These are phyloP conservation scores for Petroica traversi DNA, from an alignment of 2,113 vertebrate genomes.

Conservation along the genomic window DNA sequence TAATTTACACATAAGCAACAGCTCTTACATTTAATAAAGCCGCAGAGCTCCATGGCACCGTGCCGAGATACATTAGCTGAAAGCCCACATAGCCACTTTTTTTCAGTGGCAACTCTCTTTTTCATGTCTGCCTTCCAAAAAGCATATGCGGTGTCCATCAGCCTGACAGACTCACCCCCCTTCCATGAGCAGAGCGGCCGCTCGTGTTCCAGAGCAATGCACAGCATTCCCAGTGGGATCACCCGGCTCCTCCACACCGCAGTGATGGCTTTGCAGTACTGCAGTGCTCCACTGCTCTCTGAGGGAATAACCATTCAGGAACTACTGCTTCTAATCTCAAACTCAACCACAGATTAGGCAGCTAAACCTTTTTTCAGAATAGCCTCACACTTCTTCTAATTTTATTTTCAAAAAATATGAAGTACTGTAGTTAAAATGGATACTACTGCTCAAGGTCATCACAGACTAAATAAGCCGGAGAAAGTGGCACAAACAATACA, in stretches of 20 bases:
- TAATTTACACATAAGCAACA: conserved; percentile 49
- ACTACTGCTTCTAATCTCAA: neutral
- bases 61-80: conserved; percentile 17
- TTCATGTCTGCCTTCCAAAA: neutral
- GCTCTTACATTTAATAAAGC: conserved; percentile 43
- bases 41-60: neutral
- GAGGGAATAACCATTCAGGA: neutral
- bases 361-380: neutral
- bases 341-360: neutral
- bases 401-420: neutral
- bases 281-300: neutral
- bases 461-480: neutral
- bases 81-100: neutral
- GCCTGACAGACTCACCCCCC: neutral
- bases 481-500: neutral
- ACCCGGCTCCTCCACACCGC: neutral
- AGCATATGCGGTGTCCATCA: neutral
- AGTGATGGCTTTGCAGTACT: neutral
- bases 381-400: neutral
- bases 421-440: neutral
- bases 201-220: neutral
- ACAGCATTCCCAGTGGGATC: neutral
- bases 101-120: neutral
- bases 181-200: neutral
- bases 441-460: neutral